Evolutionary conservation across 2,888 invertebrate species (phyloP).

Genomic region (Amphipyra berbera): DNA sequence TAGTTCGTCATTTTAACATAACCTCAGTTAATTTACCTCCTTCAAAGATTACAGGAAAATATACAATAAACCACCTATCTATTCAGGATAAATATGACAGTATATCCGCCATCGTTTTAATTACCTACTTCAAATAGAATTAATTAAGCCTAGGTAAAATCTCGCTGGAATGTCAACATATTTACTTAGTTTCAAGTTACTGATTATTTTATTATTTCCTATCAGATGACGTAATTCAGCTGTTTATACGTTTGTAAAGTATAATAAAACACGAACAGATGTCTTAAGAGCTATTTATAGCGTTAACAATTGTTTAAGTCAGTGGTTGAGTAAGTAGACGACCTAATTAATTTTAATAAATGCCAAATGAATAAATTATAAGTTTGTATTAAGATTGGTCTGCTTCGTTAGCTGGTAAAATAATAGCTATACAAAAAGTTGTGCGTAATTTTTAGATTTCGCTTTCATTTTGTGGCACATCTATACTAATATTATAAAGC

Average conservation of each 20-base stretch:
- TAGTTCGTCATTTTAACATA: too few species aligned
- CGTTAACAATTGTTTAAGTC: slow-evolving; percentile 4
- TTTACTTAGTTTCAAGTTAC: slow-evolving; percentile 2
- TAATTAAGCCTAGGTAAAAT: not conserved
- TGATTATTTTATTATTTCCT: not conserved
- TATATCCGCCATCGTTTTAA: not conserved
- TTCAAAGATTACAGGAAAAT: too few species aligned
- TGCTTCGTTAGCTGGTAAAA: not conserved
- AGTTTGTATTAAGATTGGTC: not conserved
- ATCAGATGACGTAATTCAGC: not conserved
- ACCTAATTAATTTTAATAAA: slow-evolving; percentile 6
- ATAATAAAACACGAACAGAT: slow-evolving; percentile 14
- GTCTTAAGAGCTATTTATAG: not conserved
- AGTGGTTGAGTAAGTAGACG: not conserved
- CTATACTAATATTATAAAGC: too few species aligned
- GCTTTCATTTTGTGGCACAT: slow-evolving; percentile 44
- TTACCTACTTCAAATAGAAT: not conserved
- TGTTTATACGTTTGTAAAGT: slow-evolving; percentile 1
- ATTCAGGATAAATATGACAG: not conserved
- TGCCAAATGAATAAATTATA: slow-evolving; percentile 14
- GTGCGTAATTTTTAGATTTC: slow-evolving; percentile 10
- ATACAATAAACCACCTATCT: not conserved
- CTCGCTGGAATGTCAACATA: slow-evolving; percentile 9
- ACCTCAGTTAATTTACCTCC: too few species aligned
- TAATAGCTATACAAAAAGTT: slow-evolving; percentile 2